Evolutionary conservation across 2,113 vertebrate species (phyloP).

Genomic region (Leptocoma aspasia): DNA sequence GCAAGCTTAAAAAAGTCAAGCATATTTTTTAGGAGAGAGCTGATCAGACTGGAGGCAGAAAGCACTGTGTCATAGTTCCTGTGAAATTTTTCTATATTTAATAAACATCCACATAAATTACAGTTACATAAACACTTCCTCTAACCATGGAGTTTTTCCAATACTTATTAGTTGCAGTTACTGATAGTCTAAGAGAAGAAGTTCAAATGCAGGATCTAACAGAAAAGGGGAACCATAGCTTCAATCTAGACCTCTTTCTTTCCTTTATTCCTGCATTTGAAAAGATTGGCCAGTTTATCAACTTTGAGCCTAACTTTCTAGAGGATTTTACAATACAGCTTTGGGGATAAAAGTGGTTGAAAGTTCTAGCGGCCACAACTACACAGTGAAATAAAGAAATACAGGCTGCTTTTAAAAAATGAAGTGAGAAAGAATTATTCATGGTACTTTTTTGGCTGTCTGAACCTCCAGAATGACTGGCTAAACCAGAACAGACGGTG

Average conservation of each 20-base stretch:
- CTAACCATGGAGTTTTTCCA: background rate
- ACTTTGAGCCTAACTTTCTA: background rate
- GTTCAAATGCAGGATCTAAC: background rate
- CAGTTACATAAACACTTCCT: conserved; percentile 25
- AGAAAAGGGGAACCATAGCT: background rate
- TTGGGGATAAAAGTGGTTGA: background rate
- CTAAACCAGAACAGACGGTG: background rate
- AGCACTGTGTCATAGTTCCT: conserved; percentile 12
- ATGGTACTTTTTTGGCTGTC: background rate
- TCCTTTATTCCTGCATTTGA: background rate
- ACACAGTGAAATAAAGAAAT: background rate
- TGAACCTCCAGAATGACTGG: background rate
- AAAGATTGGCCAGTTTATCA: background rate
- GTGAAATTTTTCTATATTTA: conserved; percentile 27
- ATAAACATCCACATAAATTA: conserved; percentile 36
- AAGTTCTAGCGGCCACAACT: background rate
- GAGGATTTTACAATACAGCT: background rate
- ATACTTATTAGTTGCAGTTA: background rate
- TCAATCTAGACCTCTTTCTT: background rate
- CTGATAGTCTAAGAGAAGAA: background rate
- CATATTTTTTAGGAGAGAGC: background rate
- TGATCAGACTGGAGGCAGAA: conserved; percentile 19
- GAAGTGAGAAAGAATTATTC: background rate
- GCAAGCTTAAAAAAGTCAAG: background rate
- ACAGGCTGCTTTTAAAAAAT: background rate